Evolutionary conservation across 2,888 invertebrate genomes (phyloP), one percentile per base, ranked within the genome.

Genomic region (Tupiocoris notatus): DNA sequence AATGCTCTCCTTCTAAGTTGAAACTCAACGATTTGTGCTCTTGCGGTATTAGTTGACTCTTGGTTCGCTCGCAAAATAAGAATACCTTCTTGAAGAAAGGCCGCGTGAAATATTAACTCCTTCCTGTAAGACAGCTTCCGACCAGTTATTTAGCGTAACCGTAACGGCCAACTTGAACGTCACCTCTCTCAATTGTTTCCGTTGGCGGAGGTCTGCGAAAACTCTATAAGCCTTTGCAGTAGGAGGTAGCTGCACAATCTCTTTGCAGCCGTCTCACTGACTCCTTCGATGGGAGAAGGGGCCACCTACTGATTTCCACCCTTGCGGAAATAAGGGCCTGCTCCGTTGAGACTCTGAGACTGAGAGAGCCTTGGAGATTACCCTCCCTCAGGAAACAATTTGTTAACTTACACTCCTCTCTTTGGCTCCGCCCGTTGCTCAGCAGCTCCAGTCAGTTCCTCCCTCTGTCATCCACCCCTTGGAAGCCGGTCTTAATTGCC

Each of bases 321-420:
- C 54, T 24, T 24, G 58, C 21, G 17, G 58, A 59, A 70, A 25
- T 22, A 54, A 20, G 68, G 21, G 63, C 20, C 57, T 56, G 58
- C 22, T 54, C 70, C 9, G 24, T 12, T n/a, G 59, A 24, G 70
- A 39, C 39, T 39, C 39, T 39, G 39, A 39, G 39, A 39, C 39
- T 39, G 67, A 16, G 57, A 7, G 18, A 39, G 23, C 1, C n/a
- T n/a, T 2, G 67, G 67, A 57, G 22, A 59, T 39, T 18, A 24
- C 70, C 56, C 68, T 23, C 62, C 65, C 75, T 71, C 58, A 73
- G 70, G 74, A 74, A 77, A 77, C 74, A 78, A 68, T 78, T 76
- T 78, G 64, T 74, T 77, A 71, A 58, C 73, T 39, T 75, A 74
- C 75, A 64, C 54, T 68, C 21, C 25, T 59, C 21, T 23, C 59